Evolutionary conservation across 2,888 invertebrate genomes (phyloP).

Genomic region (Hypomecis punctinalis): DNA sequence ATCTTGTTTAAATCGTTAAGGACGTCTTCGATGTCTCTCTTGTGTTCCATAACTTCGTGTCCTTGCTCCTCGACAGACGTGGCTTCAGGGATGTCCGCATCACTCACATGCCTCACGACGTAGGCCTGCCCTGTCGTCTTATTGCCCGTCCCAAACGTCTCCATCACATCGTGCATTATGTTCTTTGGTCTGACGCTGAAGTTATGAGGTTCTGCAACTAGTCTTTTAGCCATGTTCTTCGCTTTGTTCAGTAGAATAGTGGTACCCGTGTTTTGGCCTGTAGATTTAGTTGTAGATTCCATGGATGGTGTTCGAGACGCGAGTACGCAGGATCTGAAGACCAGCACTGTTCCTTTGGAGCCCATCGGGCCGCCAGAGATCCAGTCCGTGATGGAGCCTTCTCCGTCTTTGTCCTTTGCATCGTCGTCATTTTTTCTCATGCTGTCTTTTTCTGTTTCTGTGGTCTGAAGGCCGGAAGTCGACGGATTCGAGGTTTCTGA

Average conservation of each 20-base stretch:
- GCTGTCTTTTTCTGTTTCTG: conserved; percentile 60
- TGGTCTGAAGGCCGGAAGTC: conserved; percentile 74
- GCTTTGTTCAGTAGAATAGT: conserved; percentile 76
- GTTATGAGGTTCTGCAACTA: conserved; percentile 75
- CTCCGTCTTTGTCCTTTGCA: conserved; percentile 59
- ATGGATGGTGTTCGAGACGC: conserved; percentile 76
- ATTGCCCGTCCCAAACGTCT: conserved; percentile 71
- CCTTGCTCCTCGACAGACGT: conserved; percentile 67
- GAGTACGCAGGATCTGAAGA: conserved; percentile 88
- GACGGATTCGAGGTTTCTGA: conserved; percentile 76
- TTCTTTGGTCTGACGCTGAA: conserved; percentile 74
- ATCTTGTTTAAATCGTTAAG: conserved; percentile 78
- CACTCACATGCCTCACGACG: conserved; percentile 74
- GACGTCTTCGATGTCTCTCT: conserved; percentile 77
- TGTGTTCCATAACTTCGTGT: conserved; percentile 65
- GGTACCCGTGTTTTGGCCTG: conserved; percentile 75
- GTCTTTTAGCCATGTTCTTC: conserved; percentile 75
- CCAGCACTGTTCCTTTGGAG: conserved; percentile 86
- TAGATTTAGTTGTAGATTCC: conserved; percentile 76
- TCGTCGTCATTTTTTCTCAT: conserved; percentile 78
- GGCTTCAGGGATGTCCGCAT: conserved; percentile 63
- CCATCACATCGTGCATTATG: conserved; percentile 82
- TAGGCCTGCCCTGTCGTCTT: conserved; percentile 68
- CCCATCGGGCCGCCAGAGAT: conserved; percentile 86
- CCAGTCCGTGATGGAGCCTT: conserved; percentile 79